These are phyloP conservation scores for Malacosoma neustria DNA, from an alignment of 2,888 invertebrate genomes.

Conservation along the genomic window DNA sequence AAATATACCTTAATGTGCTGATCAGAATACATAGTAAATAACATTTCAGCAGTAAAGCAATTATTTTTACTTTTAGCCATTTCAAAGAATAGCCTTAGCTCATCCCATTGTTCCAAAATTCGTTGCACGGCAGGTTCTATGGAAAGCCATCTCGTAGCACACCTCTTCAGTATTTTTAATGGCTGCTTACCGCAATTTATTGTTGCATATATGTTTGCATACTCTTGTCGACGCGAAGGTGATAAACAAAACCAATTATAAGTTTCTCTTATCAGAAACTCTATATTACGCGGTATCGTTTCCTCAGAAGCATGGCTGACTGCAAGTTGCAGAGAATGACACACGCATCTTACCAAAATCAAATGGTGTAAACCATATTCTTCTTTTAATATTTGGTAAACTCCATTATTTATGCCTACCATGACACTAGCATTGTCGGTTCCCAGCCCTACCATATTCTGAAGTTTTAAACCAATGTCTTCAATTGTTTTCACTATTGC, in stretches of 20 bases:
- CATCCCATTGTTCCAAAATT: slow-evolving; percentile 10
- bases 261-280: slow-evolving; percentile 24
- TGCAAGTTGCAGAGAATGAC: slow-evolving; percentile 24
- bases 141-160: slow-evolving; percentile 13
- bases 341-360: slow-evolving; percentile 17
- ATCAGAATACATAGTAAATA: slow-evolving; percentile 4
- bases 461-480: slow-evolving; percentile 5
- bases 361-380: slow-evolving; percentile 16
- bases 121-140: slow-evolving; percentile 6
- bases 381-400: slow-evolving; percentile 18
- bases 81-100: slow-evolving; percentile 9
- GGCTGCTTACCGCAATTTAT: slow-evolving; percentile 24
- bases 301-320: slow-evolving; percentile 21
- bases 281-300: slow-evolving; percentile 22
- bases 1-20: slow-evolving; percentile 3
- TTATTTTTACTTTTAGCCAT: slow-evolving; percentile 3
- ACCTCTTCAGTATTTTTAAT: slow-evolving; percentile 20
- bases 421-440: slow-evolving; percentile 31
- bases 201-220: slow-evolving; percentile 16
- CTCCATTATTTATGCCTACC: slow-evolving; percentile 24
- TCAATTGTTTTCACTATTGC: slow-evolving; percentile 11
- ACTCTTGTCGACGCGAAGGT: slow-evolving; percentile 15
- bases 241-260: slow-evolving; percentile 27
- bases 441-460: slow-evolving; percentile 23
- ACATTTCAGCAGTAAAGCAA: slow-evolving; percentile 7